Conservation (phyloP, 2,113 vertebrate species). For the Rousettus leschenaultii region DNA sequence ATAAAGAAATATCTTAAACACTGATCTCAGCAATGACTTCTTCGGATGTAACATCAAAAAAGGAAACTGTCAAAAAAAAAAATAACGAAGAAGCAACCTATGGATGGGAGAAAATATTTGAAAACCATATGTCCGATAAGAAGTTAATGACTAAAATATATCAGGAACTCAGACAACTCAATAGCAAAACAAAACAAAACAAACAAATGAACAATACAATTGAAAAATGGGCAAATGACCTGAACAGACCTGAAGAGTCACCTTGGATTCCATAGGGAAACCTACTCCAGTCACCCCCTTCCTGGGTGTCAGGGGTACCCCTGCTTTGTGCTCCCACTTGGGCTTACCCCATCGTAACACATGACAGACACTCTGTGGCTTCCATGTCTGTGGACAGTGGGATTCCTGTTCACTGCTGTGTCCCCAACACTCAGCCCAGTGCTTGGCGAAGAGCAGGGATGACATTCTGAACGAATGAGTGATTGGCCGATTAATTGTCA, state of each 20-base stretch:
- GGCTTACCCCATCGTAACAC: neutral
- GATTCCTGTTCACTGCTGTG: neutral
- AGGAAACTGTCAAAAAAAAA: neutral
- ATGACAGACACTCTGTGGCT: neutral
- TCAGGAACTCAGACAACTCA: neutral
- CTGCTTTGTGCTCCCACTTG: neutral
- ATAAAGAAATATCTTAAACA: neutral
- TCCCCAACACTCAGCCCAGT: neutral
- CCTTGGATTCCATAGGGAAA: neutral
- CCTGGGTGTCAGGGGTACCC: neutral
- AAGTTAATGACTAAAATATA: neutral
- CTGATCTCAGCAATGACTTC: neutral
- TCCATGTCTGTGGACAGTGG: fast-evolving
- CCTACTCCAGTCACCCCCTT: neutral
- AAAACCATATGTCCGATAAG: neutral
- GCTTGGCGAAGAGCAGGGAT: too few species aligned
- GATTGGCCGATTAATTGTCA: neutral
- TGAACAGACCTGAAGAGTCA: neutral
- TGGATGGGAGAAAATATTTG: neutral
- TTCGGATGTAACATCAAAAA: neutral
- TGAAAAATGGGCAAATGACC: neutral
- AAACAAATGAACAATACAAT: too few species aligned
- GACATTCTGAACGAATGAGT: neutral
- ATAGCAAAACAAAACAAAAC: neutral
- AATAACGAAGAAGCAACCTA: neutral